Conservation (phyloP, 2,797 vertebrate species). For the Galaxias olidus region DNA sequence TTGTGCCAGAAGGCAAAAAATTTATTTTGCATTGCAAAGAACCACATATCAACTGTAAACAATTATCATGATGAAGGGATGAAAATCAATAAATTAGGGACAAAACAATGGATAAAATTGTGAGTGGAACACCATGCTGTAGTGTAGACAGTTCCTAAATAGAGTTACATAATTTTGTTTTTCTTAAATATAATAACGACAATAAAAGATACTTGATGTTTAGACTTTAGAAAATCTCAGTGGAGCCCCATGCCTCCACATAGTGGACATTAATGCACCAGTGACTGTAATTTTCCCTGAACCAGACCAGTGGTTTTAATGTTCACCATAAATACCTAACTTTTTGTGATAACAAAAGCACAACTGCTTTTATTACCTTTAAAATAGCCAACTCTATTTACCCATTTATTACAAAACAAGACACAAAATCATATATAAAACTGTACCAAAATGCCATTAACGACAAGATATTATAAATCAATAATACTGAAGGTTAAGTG, state of each 20-base stretch:
- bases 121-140: neutral
- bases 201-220: no score
- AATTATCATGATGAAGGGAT: neutral
- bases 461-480: neutral
- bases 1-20: slow-evolving; percentile 1
- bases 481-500: slow-evolving; percentile 6
- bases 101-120: neutral
- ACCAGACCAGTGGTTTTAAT: no score
- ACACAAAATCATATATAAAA: slow-evolving; percentile 1
- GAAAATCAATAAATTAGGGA: slow-evolving; percentile 5
- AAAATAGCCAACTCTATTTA: neutral
- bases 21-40: slow-evolving; percentile 6
- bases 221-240: no score
- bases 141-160: neutral
- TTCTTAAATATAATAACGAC: neutral
- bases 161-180: neutral
- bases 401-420: neutral
- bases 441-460: neutral
- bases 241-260: no score
- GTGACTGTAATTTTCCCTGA: no score
- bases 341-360: no score
- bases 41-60: neutral
- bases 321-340: no score
- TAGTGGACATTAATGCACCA: no score
- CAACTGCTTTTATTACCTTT: neutral